Base-by-base conservation (phyloP, 2,888 invertebrate species). In the Plemyria rubiginata region DNA sequence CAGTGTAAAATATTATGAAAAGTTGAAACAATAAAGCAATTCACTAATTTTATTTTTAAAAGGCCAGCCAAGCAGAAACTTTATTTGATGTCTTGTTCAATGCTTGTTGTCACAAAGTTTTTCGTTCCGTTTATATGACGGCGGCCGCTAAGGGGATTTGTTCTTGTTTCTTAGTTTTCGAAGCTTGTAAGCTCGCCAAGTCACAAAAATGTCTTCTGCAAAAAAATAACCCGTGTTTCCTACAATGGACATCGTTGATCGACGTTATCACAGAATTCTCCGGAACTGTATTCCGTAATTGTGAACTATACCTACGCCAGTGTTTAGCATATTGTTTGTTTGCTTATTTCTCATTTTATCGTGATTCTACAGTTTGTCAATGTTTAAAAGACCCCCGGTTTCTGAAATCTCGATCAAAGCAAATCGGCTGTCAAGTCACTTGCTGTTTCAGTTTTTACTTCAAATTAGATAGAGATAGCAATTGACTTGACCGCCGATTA, bases 131-230 rank as follows among this genome's bases (percentile, higher is more conserved):
- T 70, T 62, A 62, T 70, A 61, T 66, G 65, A 69, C 61, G 56
- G 52, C 53, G 32, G 50, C 62, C 63, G 58, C 69, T 63, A 54
- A 66, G 69, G 67, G 69, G 68, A 70, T 71, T 73, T 68, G 65
- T 68, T 70, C 62, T 69, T 65, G 62, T 65, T 58, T 60, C 54
- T 59, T 66, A 69, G 64, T 73, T 71, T 61, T 38, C 57, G 55
- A 41, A 68, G 69, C 71, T 72, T 70, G 63, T 66, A 46, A 66
- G 48, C 41, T 52, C 41, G 63, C 59, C 59, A 70, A 68, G 45
- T 54, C 46, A 50, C 55, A 63, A 54, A 60, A 64, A 58, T 59
- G 40, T 61, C 54, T 65, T 54, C n/a, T 58, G 29, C 48, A 48
- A 58, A 58, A 45, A 54, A 58, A 58, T 28, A 58, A 61, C 48